Percentiles rank a stretch among this genome's conserved stretches.
Evolutionary conservation across 2,113 vertebrate genomes (phyloP).

Genomic region (Phylloscopus trochiloides): DNA sequence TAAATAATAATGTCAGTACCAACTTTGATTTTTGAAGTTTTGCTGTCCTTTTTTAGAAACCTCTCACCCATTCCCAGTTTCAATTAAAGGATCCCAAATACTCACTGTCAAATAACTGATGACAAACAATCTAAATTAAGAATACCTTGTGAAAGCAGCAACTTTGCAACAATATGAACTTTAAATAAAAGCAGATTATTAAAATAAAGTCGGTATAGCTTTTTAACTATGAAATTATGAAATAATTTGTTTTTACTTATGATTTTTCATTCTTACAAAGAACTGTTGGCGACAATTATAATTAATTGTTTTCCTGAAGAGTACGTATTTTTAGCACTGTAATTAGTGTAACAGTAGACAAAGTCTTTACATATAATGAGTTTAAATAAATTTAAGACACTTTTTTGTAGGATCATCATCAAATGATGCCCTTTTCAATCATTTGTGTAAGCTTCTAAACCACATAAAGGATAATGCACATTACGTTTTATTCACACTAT

Average conservation of each 20-base stretch:
- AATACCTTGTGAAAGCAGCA: neutral
- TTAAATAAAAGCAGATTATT: neutral
- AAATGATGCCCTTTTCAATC: conserved; percentile 36
- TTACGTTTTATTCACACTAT: conserved; percentile 66
- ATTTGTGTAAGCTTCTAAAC: conserved; percentile 51
- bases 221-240: neutral
- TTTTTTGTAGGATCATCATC: conserved; percentile 1
- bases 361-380: neutral
- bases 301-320: neutral
- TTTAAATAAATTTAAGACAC: conserved; percentile 40
- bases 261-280: conserved; percentile 1
- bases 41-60: neutral
- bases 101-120: neutral
- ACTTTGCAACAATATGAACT: neutral
- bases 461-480: conserved; percentile 56
- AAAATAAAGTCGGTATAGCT: neutral
- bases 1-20: neutral
- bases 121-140: neutral
- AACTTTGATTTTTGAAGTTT: neutral
- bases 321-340: neutral
- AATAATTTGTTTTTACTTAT: neutral
- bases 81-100: neutral
- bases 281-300: neutral
- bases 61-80: neutral
- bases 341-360: neutral